Evolutionary conservation across 92 coral and sea anemone genomes (phyloP).

Genomic region (Zoanthus solanderi): DNA sequence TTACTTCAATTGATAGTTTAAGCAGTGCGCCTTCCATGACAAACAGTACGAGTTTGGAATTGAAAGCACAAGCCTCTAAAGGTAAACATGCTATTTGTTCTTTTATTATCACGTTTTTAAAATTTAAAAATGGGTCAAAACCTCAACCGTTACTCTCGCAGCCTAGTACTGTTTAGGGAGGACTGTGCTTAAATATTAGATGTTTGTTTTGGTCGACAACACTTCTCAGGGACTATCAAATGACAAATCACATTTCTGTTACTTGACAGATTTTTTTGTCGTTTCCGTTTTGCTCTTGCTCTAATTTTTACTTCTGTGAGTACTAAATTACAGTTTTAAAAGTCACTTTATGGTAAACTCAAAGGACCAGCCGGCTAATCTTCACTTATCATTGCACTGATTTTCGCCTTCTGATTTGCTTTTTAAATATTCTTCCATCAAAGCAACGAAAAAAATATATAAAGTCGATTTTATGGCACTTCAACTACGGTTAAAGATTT

Average conservation of each 20-base stretch:
- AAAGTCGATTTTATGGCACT: neutral
- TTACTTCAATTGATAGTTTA: conserved; percentile 25
- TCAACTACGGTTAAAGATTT: neutral
- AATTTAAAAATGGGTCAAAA: neutral
- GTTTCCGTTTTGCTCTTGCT: neutral
- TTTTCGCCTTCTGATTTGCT: neutral
- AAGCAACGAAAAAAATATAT: neutral
- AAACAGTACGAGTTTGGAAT: conserved; percentile 33
- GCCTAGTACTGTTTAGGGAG: neutral
- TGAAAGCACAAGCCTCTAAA: conserved; percentile 36
- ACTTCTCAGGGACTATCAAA: neutral
- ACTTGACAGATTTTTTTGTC: conserved; percentile 1
- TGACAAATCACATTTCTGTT: neutral
- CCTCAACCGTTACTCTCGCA: neutral
- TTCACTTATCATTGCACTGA: neutral
- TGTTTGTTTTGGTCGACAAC: neutral
- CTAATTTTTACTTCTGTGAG: neutral
- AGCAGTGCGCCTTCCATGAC: conserved; percentile 11
- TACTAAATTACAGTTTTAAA: neutral
- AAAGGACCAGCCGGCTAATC: neutral
- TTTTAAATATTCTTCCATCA: neutral
- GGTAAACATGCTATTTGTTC: conserved; percentile 15
- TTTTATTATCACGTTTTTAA: neutral
- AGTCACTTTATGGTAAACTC: neutral
- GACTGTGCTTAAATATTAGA: neutral